Conservation (phyloP, 1,140 invertebrate genomes). For the Teleogryllus occipitalis region DNA sequence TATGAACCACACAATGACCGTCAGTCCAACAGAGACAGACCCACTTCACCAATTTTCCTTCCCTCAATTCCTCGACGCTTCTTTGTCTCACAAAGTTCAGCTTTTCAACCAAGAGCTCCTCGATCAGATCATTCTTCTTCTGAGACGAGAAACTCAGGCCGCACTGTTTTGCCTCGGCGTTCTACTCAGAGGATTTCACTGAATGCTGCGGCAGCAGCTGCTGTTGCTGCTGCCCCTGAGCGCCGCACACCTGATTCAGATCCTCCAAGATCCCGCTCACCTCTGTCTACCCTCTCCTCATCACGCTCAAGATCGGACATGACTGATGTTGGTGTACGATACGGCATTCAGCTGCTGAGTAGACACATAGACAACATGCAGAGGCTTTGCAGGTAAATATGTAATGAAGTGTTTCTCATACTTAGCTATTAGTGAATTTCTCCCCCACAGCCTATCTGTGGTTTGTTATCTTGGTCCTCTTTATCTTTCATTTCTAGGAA, state of each 20-base stretch:
- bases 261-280: neutral
- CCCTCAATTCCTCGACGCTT: slow-evolving; percentile 27
- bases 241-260: slow-evolving; percentile 15
- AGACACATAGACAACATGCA: slow-evolving; percentile 39
- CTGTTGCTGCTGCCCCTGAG: neutral
- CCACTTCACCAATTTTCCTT: neutral
- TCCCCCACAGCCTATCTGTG: no score
- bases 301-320: neutral
- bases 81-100: slow-evolving; percentile 35
- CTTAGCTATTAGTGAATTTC: no score
- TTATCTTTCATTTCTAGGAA: no score
- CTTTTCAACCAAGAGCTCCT: slow-evolving; percentile 33
- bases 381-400: slow-evolving; percentile 35
- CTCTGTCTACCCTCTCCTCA: neutral
- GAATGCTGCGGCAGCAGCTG: neutral
- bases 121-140: neutral
- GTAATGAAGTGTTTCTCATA: no score
- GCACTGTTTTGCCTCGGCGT: neutral
- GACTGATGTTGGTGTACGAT: slow-evolving; percentile 28
- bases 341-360: slow-evolving; percentile 34
- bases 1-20: neutral
- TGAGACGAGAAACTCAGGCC: neutral
- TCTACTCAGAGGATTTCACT: neutral
- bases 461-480: no score
- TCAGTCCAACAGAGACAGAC: neutral